These are phyloP conservation scores for Mechanitis mazaeus DNA, from an alignment of 2,888 invertebrate genomes.

Conservation along the genomic window DNA sequence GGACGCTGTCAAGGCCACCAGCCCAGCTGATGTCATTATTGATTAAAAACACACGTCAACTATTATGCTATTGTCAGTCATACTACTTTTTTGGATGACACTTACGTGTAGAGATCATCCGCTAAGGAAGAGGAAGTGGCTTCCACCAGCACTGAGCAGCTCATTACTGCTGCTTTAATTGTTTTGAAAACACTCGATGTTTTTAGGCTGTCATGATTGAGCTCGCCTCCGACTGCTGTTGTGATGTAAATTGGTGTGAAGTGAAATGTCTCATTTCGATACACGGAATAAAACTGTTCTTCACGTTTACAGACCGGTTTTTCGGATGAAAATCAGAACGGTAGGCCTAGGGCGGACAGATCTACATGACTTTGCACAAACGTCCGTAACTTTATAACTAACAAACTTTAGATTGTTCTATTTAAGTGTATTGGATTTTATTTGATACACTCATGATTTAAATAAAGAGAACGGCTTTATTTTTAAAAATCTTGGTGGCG, in stretches of 20 bases:
- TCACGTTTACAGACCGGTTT: constrained; percentile 34
- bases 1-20: constrained; percentile 13
- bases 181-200: constrained; percentile 13
- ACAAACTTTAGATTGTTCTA: not conserved
- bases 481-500: too few species aligned
- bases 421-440: not conserved
- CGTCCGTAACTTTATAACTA: constrained; percentile 13
- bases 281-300: constrained; percentile 26
- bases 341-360: constrained; percentile 26
- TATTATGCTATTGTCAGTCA: not conserved
- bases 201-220: constrained; percentile 6
- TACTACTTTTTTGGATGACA: constrained; percentile 16
- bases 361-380: constrained; percentile 27
- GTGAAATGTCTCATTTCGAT: constrained; percentile 14
- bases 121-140: constrained; percentile 51
- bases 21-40: constrained; percentile 22
- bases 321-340: constrained; percentile 47
- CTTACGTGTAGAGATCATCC: constrained; percentile 65
- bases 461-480: too few species aligned
- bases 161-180: constrained; percentile 43
- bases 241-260: not conserved
- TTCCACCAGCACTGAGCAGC: constrained; percentile 50
- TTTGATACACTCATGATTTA: too few species aligned
- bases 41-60: not conserved
- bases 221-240: not conserved